These are phyloP conservation scores for Heterohyrax brucei DNA, from an alignment of 2,797 vertebrate species.

Conservation along the genomic window DNA sequence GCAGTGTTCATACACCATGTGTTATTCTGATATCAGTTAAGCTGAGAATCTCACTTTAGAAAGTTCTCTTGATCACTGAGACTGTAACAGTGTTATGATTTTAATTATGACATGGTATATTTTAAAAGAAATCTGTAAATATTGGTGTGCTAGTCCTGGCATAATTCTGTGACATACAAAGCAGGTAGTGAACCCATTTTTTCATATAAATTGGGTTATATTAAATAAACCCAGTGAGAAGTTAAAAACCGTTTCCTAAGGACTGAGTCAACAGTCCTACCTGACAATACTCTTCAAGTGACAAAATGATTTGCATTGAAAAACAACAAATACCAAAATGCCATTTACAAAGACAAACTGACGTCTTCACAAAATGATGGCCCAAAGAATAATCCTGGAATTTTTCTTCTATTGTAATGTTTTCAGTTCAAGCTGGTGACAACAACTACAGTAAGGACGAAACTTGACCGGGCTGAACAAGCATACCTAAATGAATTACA, in stretches of 20 bases:
- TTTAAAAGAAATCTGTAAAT: constrained; percentile 73
- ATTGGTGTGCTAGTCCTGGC: constrained; percentile 57
- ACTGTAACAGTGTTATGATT: constrained; percentile 39
- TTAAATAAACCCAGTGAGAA: constrained; percentile 60
- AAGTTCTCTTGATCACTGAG: constrained; percentile 76
- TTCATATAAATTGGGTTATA: constrained; percentile 46
- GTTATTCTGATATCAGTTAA: constrained; percentile 73
- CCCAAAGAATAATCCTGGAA: neutral
- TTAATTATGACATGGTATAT: constrained; percentile 70
- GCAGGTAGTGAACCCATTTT: neutral
- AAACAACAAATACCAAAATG: constrained; percentile 51
- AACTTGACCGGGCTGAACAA: neutral
- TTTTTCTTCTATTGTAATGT: constrained; percentile 34
- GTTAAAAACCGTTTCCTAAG: constrained; percentile 35
- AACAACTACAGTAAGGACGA: constrained; percentile 46
- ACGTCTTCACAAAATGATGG: neutral
- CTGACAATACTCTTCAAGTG: neutral
- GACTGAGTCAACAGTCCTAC: neutral
- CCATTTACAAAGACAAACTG: constrained; percentile 18
- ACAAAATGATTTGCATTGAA: constrained; percentile 5
- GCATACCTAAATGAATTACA: neutral
- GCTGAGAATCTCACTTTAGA: constrained; percentile 76
- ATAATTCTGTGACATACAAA: constrained; percentile 47
- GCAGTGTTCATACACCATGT: constrained; percentile 17
- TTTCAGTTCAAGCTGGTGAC: constrained; percentile 45